Evolutionary conservation across 2,888 invertebrate species (phyloP).

Genomic region (Amphipoea lucens): DNA sequence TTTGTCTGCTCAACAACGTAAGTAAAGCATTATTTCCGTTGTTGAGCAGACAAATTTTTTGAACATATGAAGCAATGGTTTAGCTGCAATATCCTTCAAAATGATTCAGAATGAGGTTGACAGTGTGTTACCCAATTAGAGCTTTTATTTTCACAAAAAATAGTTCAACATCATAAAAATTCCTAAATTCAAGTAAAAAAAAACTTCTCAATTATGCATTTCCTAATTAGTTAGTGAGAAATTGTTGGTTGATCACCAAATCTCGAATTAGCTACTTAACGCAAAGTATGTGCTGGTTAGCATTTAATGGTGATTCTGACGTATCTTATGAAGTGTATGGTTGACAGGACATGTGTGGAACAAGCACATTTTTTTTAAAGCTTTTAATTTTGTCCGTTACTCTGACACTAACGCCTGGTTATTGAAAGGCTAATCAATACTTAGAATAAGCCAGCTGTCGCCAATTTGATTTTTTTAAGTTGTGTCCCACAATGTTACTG

Average conservation of each 20-base stretch:
- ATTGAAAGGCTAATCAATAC: background rate
- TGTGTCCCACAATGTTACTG: background rate
- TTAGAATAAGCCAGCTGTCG: background rate
- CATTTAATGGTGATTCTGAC: slow-evolving; percentile 55
- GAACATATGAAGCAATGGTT: background rate
- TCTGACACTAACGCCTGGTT: background rate
- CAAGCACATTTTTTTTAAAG: background rate
- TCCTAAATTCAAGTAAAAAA: slow-evolving; percentile 26
- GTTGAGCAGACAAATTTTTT: background rate
- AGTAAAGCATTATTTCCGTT: background rate
- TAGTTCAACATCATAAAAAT: background rate
- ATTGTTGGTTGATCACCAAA: slow-evolving; percentile 63
- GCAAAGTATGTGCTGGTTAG: slow-evolving; percentile 38
- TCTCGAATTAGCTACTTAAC: slow-evolving; percentile 64
- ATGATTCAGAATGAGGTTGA: background rate
- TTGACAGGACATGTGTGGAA: slow-evolving; percentile 42
- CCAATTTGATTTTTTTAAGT: background rate
- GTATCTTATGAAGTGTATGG: slow-evolving; percentile 23
- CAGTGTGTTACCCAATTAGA: background rate
- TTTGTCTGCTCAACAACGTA: no score
- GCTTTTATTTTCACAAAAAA: background rate
- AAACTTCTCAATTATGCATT: slow-evolving; percentile 73
- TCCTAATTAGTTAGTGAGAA: slow-evolving; percentile 67
- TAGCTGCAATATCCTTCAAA: background rate
- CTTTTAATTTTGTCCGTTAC: background rate